Base-by-base conservation (phyloP, 2,888 invertebrate species). In the Aphidius colemani region DNA sequence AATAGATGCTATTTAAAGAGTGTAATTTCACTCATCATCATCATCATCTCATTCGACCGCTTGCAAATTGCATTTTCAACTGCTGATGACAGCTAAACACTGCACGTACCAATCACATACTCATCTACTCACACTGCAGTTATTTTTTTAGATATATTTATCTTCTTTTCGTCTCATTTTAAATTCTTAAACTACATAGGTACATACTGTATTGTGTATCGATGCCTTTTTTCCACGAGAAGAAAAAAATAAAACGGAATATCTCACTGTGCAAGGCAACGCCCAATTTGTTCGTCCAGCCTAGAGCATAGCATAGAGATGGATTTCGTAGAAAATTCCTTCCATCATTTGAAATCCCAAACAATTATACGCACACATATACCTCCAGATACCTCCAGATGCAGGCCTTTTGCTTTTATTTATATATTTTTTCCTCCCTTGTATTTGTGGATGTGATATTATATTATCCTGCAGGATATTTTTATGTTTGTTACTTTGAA, bases 1-100 rank as follows among this genome's bases (percentile, higher is more conserved):
- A 64, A 64, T 64, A 64, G 59, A 13, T 9, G 56, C 59, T 64
- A 64, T 64, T 64, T 59, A 18, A 49, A 59, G 55, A 30, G 30
- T 30, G 30, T 30, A 30, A 30, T 30, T 30, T 30, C 30, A 30
- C 30, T 30, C 30, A 30, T 30, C 30, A 30, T 30, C 30, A 30
- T 30, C 30, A 30, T 30, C 30, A 30, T 30, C 30, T n/a, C n/a
- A n/a, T n/a, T n/a, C n/a, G n/a, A n/a, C n/a, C n/a, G 5, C 30
- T 30, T 30, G 30, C 30, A 30, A 30, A 30, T 30, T 30, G 30
- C 30, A 30, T 30, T 30, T 30, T 30, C 30, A 30, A 30, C 30
- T 30, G 30, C 30, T 30, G 30, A 30, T 30, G 30, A 30, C 30
- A 30, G 30, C 30, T 30, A 30, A 30, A 30, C 5, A 30, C n/a